Evolutionary conservation across 1,140 invertebrate species (phyloP).

Genomic region (Nautilus pompilius): DNA sequence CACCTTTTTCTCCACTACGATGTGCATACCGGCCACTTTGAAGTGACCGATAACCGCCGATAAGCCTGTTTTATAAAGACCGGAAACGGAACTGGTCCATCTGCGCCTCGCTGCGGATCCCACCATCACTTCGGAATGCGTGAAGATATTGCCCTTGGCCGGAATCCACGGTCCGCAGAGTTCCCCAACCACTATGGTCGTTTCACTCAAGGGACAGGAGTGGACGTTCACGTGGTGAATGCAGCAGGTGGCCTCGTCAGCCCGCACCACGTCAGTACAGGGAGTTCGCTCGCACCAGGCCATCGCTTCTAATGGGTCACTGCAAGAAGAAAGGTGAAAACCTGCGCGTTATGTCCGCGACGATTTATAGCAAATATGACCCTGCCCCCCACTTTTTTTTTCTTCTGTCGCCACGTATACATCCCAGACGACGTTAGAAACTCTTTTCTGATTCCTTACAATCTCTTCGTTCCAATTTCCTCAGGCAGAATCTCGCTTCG

Average conservation of each 20-base stretch:
- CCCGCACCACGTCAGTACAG: slow-evolving; percentile 18
- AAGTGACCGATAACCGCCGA: slow-evolving; percentile 41
- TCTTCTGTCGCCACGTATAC: no score
- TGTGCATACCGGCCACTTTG: slow-evolving; percentile 34
- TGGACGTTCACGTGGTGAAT: slow-evolving; percentile 45
- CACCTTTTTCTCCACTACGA: slow-evolving; percentile 29
- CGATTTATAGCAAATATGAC: not conserved
- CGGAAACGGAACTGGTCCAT: slow-evolving; percentile 31
- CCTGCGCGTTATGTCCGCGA: not conserved
- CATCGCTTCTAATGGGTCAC: slow-evolving; percentile 19
- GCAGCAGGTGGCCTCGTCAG: slow-evolving; percentile 36
- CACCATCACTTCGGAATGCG: slow-evolving; percentile 30
- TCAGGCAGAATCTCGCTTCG: no score
- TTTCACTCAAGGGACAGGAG: slow-evolving; percentile 28
- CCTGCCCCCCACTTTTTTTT: no score
- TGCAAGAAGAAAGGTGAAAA: slow-evolving; percentile 1
- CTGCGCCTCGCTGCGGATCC: slow-evolving; percentile 23
- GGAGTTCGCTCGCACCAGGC: slow-evolving; percentile 28
- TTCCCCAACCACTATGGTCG: slow-evolving; percentile 11
- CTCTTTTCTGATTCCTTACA: no score
- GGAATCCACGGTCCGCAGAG: slow-evolving; percentile 44
- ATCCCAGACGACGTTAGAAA: no score
- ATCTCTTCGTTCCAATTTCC: no score
- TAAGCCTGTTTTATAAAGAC: slow-evolving; percentile 22
- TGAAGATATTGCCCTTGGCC: slow-evolving; percentile 28